Conservation (phyloP, 2,888 invertebrate species). For the Theretra japonica region DNA sequence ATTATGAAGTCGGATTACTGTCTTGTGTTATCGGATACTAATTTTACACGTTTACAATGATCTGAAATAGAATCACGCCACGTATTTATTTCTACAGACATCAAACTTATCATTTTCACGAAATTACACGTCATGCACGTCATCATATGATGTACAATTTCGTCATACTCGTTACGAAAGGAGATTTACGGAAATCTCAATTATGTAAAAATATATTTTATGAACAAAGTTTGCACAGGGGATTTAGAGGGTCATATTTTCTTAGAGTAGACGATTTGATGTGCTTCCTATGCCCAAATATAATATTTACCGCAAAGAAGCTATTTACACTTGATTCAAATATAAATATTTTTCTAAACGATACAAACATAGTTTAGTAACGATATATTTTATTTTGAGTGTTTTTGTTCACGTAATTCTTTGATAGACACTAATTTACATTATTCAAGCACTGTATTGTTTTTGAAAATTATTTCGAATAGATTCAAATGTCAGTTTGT, state of each 20-base stretch:
- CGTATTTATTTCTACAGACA: conserved; percentile 2
- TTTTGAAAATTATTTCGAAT: background rate
- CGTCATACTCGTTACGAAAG: background rate
- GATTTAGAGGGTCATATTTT: background rate
- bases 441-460: background rate
- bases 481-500: background rate
- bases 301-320: conserved; percentile 36
- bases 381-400: conserved; percentile 6
- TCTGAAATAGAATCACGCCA: conserved; percentile 4
- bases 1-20: no score
- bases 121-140: background rate
- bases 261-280: conserved; percentile 16
- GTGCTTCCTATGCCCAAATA: conserved; percentile 27
- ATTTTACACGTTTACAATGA: conserved; percentile 2
- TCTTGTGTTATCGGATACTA: background rate
- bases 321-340: conserved; percentile 31
- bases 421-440: background rate
- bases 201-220: background rate
- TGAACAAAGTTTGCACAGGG: conserved; percentile 14
- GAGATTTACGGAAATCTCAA: background rate
- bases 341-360: background rate
- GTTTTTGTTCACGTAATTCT: background rate
- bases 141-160: background rate
- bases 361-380: background rate
- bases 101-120: background rate